Evolutionary conservation across 2,888 invertebrate genomes (phyloP).

Genomic region (Mesochorus sp.): DNA sequence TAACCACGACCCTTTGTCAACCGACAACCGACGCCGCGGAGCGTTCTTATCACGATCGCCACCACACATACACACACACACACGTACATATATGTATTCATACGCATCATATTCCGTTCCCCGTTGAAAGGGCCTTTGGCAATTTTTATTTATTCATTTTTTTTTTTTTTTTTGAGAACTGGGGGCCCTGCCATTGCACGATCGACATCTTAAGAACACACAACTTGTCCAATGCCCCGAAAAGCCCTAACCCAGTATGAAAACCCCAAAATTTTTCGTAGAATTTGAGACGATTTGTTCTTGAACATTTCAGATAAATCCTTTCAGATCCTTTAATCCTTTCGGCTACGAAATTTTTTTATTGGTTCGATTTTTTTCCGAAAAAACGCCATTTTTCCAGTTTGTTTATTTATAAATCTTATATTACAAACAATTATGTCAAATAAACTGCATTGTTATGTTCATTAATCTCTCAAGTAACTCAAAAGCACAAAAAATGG

Average conservation of each 20-base stretch:
- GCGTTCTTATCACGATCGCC: slow-evolving; percentile 78
- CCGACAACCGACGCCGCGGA: slow-evolving; percentile 76
- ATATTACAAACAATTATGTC: too few species aligned
- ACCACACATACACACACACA: background rate
- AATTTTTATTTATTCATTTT: too few species aligned
- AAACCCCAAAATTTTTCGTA: slow-evolving; percentile 71
- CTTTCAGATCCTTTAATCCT: too few species aligned
- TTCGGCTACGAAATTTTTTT: too few species aligned
- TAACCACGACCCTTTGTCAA: slow-evolving; percentile 79
- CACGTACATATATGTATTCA: background rate
- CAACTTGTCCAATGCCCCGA: background rate
- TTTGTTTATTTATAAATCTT: too few species aligned
- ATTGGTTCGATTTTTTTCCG: too few species aligned
- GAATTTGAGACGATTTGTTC: too few species aligned
- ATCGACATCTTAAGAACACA: slow-evolving; percentile 37
- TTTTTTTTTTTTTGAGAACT: slow-evolving; percentile 9
- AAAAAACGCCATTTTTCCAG: too few species aligned
- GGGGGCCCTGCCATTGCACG: slow-evolving; percentile 11
- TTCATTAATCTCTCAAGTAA: too few species aligned
- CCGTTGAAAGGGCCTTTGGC: slow-evolving; percentile 41
- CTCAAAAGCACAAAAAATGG: too few species aligned
- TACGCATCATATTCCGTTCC: slow-evolving; percentile 12
- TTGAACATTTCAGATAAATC: too few species aligned
- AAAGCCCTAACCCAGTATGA: slow-evolving; percentile 21
- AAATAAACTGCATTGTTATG: too few species aligned